Evolutionary conservation across 2,888 invertebrate genomes (phyloP), one percentile per base, ranked within the genome.

Genomic region (Parapristionchus giblindavisi): DNA sequence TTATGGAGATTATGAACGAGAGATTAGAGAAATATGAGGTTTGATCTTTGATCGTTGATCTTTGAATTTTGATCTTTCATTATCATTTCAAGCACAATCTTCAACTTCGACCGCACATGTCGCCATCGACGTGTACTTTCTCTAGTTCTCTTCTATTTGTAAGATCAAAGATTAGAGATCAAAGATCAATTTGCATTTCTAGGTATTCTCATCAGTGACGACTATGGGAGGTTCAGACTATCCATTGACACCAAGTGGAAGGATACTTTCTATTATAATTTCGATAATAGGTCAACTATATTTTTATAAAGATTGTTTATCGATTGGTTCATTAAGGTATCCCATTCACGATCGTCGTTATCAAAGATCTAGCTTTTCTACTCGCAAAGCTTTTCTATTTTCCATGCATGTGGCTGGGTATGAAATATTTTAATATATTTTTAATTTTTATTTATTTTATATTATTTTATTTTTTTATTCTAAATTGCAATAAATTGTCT

Each of bases 341-440:
- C 63, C 89, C 89, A 0, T 85, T 89, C 65, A 89, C 89, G 5
- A 79, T 82, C 36, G 72, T 89, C 32, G 87, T 89, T 17, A 80
- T 89, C 76, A 88, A 88, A n/a, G 88, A 89, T 68, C 79, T 89
- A 5, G 77, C 80, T 24, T 78, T 78, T 56, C 58, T 84, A 3
- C 40, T 84, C 11, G 79, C 81, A 8, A 78, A 76, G 40, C 70
- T 84, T 14, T 63, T 84, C 40, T 68, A 81, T 65, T 77, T 81
- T 52, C 85, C 84, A 8, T 81, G 85, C 60, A 65, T 76, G 6
- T 34, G 85, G 27, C 75, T 83, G 32, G 80, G 80, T 78, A 75
- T 71, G 71, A 65, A 24, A 40, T n/a, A n/a, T n/a, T n/a, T n/a
- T n/a, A n/a, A n/a, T n/a, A n/a, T n/a, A n/a, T n/a, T n/a, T n/a